Conservation (phyloP, 2,888 invertebrate species). For the Ophion ventricosus region DNA sequence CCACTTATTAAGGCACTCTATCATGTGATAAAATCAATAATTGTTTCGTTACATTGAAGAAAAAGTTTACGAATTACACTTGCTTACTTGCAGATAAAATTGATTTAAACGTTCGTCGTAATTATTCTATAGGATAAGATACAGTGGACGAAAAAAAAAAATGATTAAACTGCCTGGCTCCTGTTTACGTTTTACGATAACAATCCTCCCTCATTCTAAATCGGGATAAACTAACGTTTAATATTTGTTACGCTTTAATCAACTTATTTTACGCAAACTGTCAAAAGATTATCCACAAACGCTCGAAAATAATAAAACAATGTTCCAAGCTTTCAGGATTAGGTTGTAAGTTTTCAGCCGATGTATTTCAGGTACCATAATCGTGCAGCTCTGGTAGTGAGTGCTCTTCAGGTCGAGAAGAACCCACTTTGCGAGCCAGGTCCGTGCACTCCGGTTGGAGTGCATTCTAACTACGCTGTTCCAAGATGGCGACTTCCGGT, state of each 20-base stretch:
- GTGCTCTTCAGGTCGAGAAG: slow-evolving; percentile 96
- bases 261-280: neutral
- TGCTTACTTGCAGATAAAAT: neutral
- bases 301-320: neutral
- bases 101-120: neutral
- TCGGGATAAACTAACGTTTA: slow-evolving; percentile 14
- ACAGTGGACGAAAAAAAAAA: neutral
- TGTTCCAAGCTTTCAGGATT: slow-evolving; percentile 48
- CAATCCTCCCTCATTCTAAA: neutral
- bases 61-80: neutral
- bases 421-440: slow-evolving; percentile 95
- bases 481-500: slow-evolving; percentile 84
- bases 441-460: slow-evolving; percentile 85
- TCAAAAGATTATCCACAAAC: neutral
- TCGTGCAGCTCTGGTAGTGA: slow-evolving; percentile 95
- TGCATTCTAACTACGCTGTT: slow-evolving; percentile 81
- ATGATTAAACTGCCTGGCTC: neutral
- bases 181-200: neutral
- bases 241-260: neutral
- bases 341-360: slow-evolving; percentile 67
- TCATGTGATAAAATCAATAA: no score
- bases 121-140: neutral
- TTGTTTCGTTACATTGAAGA: no score
- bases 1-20: no score
- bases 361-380: slow-evolving; percentile 92